Conservation (phyloP, 2,113 vertebrate genomes). For the Cebidichthys violaceus region DNA sequence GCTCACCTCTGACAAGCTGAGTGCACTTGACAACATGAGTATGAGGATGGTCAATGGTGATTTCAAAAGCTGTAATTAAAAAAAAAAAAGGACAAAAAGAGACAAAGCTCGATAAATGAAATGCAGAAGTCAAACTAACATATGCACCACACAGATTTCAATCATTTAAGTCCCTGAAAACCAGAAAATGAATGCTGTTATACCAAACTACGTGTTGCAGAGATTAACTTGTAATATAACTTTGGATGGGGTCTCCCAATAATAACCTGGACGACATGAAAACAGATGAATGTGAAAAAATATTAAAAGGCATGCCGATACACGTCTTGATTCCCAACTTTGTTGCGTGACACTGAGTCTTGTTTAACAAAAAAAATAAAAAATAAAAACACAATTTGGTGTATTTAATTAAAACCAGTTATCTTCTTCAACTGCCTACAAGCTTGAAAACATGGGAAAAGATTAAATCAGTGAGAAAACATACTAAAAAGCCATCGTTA, state of each 20-base stretch:
- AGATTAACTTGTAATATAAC: slow-evolving; percentile 18
- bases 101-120: slow-evolving; percentile 28
- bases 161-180: slow-evolving; percentile 54
- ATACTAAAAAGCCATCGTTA: slow-evolving; percentile 4
- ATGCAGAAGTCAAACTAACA: neutral
- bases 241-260: slow-evolving; percentile 53
- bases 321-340: neutral
- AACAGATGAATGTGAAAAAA: slow-evolving; percentile 46
- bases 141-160: slow-evolving; percentile 6
- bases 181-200: slow-evolving; percentile 39
- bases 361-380: neutral
- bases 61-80: slow-evolving; percentile 91
- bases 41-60: slow-evolving; percentile 98
- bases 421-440: slow-evolving; percentile 6
- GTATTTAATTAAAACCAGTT: neutral
- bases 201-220: slow-evolving; percentile 27
- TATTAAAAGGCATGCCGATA: slow-evolving; percentile 6
- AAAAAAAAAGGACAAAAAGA: slow-evolving; percentile 55
- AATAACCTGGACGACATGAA: slow-evolving; percentile 54
- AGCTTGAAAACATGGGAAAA: neutral
- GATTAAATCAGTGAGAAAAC: neutral
- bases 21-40: slow-evolving; percentile 99
- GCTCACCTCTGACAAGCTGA: slow-evolving; percentile 96
- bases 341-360: neutral
- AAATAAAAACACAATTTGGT: neutral